Percentiles rank a stretch among this genome's conserved stretches.
phyloP scores from a whole-genome alignment of 2,113 vertebrate species.

The Calidris pygmaea region DNA sequence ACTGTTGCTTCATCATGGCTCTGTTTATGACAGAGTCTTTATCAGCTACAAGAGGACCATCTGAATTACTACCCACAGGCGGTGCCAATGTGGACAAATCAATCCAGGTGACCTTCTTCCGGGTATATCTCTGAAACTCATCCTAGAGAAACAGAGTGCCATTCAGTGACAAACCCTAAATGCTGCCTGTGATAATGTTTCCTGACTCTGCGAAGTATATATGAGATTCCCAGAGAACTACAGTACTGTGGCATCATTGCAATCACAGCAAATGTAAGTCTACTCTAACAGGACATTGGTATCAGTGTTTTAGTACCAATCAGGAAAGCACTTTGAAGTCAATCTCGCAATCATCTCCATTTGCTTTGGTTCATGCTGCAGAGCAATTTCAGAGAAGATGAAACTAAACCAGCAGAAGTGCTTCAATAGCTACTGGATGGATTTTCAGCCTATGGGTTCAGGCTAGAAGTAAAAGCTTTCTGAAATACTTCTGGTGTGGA shows the following conservation, averaged over 20 bases:
- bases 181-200: not conserved
- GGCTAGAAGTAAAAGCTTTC: not conserved
- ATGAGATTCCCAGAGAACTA: not conserved
- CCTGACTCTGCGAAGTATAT: not conserved
- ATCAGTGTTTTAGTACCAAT: not conserved
- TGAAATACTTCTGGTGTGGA: not conserved
- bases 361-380: not conserved
- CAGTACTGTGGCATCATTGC: not conserved
- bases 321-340: not conserved
- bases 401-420: not conserved
- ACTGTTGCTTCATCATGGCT: constrained; percentile 60
- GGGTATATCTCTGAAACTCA: constrained; percentile 65
- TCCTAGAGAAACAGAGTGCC: constrained; percentile 50
- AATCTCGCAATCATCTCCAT: not conserved
- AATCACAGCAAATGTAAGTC: not conserved
- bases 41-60: constrained; percentile 34
- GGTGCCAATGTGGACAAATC: constrained; percentile 32
- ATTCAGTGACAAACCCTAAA: not conserved
- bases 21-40: constrained; percentile 64
- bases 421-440: not conserved
- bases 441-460: not conserved
- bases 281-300: not conserved
- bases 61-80: not conserved
- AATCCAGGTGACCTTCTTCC: constrained; percentile 66
- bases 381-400: not conserved